A percentile compares a stretch with the other conserved stretches of the same genome.
These are phyloP conservation scores for Hyles vespertilio DNA, from an alignment of 1,140 invertebrate species.

Conservation along the genomic window DNA sequence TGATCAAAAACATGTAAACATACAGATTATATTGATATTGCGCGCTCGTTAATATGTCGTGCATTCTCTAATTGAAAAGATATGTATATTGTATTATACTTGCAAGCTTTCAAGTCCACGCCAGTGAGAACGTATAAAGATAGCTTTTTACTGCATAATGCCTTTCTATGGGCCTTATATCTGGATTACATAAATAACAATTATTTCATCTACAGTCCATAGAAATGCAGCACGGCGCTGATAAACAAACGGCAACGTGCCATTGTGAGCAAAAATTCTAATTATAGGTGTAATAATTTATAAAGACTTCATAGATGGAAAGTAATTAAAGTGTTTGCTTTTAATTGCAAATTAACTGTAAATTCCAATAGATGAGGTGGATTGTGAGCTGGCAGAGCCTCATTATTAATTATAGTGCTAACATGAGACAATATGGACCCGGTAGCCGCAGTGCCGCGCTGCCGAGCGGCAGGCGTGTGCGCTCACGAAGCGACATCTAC, in stretches of 20 bases:
- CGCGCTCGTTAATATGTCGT: slow-evolving; percentile 11
- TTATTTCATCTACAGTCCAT: no score
- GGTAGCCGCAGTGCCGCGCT: slow-evolving; percentile 23
- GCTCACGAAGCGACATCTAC: slow-evolving; percentile 41
- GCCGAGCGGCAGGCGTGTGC: slow-evolving; percentile 14
- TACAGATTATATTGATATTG: no score
- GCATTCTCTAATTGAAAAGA: slow-evolving; percentile 14
- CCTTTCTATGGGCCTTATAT: slow-evolving; percentile 16
- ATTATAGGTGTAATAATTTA: no score
- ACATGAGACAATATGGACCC: slow-evolving; percentile 24
- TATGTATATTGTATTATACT: slow-evolving; percentile 2
- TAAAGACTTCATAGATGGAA: no score
- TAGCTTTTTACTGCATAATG: slow-evolving; percentile 2
- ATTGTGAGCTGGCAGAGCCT: not conserved
- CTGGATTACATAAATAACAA: no score
- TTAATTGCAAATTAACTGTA: no score
- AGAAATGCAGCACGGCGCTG: no score
- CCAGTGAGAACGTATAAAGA: slow-evolving; percentile 7
- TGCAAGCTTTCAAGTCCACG: not conserved
- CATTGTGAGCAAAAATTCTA: no score
- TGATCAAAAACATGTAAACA: no score
- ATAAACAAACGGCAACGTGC: no score
- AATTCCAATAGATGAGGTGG: no score
- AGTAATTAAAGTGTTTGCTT: no score
- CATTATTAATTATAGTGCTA: slow-evolving; percentile 36